Evolutionary conservation across 2,888 invertebrate species (phyloP), one percentile per base, ranked within the genome.

Genomic region (Polia nebulosa): DNA sequence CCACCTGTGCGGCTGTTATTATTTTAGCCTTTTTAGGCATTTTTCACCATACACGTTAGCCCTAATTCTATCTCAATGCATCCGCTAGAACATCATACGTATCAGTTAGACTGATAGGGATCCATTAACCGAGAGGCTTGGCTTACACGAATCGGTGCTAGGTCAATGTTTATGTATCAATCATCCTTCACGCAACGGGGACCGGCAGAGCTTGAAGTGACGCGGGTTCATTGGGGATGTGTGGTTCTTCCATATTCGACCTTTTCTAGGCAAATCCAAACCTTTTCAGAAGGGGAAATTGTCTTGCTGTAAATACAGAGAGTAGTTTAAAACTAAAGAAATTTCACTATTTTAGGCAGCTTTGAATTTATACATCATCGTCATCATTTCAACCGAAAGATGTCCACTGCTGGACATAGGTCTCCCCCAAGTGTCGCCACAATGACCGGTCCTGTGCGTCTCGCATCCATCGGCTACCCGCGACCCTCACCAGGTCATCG

Each of bases 151-250:
- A 47, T 57, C 47, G 57, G 25, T 51, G 51, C 57, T 57, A 41
- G 32, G 72, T 73, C 76, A 79, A 82, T 69, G 65, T 81, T 72
- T 69, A 72, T 47, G 53, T 62, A 80, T 80, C 73, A 80, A 82
- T 81, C 76, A 80, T 69, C 45, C 41, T 61, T 45, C 32, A 55
- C 11, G 9, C 22, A 1, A 32, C 11, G 25, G 17, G 29, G 22
- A 51, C 45, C 22, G 15, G 32, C 49, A 49, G 56, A 59, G 17
- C 51, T 71, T 62, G 47, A 36, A 74, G 25, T 56, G 56, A 56
- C 36, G 3, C 9, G 66, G 44, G 25, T 51, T 56, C 44, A 44
- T 39, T 17, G 2, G 17, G 65, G 27, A n/a, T 29, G 6, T 29
- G 22, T 41, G 34, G n/a, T 34, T 27, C 6, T 32, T 47, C 39